These are phyloP conservation scores for Listronotus bonariensis DNA, from an alignment of 1,140 invertebrate species.

Conservation along the genomic window DNA sequence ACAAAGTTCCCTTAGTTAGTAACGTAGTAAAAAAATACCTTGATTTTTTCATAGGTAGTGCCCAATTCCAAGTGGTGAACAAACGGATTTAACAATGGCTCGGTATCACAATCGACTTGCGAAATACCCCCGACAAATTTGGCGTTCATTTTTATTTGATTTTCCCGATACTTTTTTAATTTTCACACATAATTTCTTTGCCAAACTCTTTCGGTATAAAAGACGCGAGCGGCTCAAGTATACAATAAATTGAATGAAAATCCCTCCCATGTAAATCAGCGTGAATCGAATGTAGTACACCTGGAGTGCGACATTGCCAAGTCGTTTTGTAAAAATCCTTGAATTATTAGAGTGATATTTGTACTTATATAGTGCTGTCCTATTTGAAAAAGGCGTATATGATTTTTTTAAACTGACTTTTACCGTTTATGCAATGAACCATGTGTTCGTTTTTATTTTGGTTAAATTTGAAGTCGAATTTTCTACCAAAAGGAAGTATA, in stretches of 20 bases:
- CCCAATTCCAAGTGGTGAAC: conserved; percentile 82
- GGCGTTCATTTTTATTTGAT: conserved; percentile 42
- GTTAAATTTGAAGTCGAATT: too few relatives aligned
- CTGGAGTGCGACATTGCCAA: conserved; percentile 33
- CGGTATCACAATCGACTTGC: conserved; percentile 48
- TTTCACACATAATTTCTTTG: neutral
- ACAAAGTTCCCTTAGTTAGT: too few relatives aligned
- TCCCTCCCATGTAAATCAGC: conserved; percentile 18
- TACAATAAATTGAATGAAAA: conserved; percentile 34
- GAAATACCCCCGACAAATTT: conserved; percentile 46
- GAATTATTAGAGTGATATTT: too few relatives aligned
- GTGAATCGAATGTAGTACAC: conserved; percentile 32
- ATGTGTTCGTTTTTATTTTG: too few relatives aligned
- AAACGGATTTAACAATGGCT: conserved; percentile 76
- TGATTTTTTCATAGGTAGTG: conserved; percentile 82
- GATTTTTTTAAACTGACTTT: too few relatives aligned
- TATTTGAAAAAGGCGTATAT: too few relatives aligned
- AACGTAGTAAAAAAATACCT: conserved; percentile 71
- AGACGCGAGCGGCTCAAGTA: neutral
- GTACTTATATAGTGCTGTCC: too few relatives aligned
- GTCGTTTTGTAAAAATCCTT: neutral
- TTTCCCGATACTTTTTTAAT: neutral
- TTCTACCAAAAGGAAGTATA: too few relatives aligned
- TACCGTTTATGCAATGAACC: too few relatives aligned
- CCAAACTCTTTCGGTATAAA: neutral